These are phyloP conservation scores for Tachycineta bicolor DNA, from an alignment of 2,113 vertebrate species.

Conservation along the genomic window DNA sequence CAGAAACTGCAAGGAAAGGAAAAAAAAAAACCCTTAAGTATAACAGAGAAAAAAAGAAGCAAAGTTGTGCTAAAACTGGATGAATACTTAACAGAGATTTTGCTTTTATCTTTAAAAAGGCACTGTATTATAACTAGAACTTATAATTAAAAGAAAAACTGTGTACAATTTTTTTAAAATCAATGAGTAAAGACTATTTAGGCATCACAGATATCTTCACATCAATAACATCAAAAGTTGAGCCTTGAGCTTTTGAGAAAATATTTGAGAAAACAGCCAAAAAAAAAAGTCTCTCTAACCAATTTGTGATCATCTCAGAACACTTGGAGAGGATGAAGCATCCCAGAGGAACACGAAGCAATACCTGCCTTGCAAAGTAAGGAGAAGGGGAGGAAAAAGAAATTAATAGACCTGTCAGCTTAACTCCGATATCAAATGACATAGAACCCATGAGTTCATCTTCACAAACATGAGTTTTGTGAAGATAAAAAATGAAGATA, in stretches of 20 bases:
- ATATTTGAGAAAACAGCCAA: not conserved
- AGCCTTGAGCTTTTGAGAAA: not conserved
- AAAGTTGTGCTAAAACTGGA: not conserved
- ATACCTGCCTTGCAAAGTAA: not conserved
- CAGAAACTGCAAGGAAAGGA: not conserved
- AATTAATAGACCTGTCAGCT: conserved; percentile 31
- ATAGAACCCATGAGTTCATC: not conserved
- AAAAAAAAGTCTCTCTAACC: not conserved
- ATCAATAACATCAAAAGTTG: not conserved
- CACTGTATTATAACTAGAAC: not conserved
- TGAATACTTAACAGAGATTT: not conserved
- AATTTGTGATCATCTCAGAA: not conserved
- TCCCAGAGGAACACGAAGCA: not conserved
- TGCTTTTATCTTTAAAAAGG: not conserved
- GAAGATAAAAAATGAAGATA: not conserved
- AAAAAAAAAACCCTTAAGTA: not conserved
- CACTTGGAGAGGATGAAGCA: not conserved
- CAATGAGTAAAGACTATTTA: not conserved
- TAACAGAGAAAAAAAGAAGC: not conserved
- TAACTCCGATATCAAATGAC: conserved; percentile 4
- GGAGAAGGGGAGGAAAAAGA: not conserved
- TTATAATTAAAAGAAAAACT: not conserved
- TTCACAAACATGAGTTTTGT: not conserved
- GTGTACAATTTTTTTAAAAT: fast-evolving
- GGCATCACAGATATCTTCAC: not conserved